Evolutionary conservation across 2,888 invertebrate genomes (phyloP), one percentile per base, ranked within the genome.

Genomic region (Smittia aterrima): DNA sequence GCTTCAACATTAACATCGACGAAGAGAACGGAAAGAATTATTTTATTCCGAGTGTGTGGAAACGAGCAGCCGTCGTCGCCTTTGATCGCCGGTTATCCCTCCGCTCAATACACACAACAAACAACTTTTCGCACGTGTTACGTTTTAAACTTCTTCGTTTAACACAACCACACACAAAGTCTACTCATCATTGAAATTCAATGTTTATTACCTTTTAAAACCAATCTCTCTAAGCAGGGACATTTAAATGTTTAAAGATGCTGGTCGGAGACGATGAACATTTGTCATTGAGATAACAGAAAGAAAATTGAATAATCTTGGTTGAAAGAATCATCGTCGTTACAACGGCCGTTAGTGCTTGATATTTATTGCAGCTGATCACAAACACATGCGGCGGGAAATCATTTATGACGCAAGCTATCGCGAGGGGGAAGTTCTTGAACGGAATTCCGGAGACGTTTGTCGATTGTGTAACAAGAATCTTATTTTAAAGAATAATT

Each of bases 1-100:
- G 73, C 73, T 73, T 73, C 64, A 64, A 64, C 40, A 24, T 64
- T 47, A 22, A 64, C 13, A 11, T 27, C 20, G n/a, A 9, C 11
- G n/a, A 27, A 64, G 64, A 25, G 64, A 64, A 47, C 13, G 11
- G 24, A 24, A 53, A 64, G 64, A 64, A 64, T n/a, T 22, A 4
- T 27, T 64, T n/a, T n/a, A n/a, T n/a, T n/a, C n/a, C 27, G 6
- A 25, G 25, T 64, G 64, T 64, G 27, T 24, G 25, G 24, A 11
- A 18, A 58, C 20, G 20, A 64, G 25, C 64, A 27, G 20, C 58
- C 58, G 58, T 58, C 58, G 20, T 11, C 16, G 16, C 11, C 3
- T 47, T 3, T n/a, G 47, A 47, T 47, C 47, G 47, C n/a, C 7
- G 11, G 32, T 6, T 47, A 58, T 58, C 58, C 58, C 58, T 58